phyloP scores from a whole-genome alignment of 2,113 vertebrate genomes.

The Pelusios castaneus region DNA sequence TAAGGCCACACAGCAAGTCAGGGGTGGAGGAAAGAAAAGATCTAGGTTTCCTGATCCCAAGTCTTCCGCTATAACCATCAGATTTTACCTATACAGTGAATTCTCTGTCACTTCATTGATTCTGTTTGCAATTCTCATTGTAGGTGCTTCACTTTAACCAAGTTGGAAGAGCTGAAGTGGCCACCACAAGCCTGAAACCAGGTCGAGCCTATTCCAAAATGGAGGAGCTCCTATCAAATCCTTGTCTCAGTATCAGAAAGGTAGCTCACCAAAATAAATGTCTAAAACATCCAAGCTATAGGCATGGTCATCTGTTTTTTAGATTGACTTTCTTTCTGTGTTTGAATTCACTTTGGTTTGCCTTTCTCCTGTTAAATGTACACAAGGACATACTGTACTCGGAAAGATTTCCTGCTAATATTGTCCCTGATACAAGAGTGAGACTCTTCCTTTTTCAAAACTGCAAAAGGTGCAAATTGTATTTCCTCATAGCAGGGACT shows the following conservation, averaged over 20 bases:
- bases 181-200: constrained; percentile 55
- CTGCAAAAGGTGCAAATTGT: background rate
- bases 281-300: background rate
- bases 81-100: background rate
- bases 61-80: background rate
- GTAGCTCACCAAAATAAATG: constrained; percentile 15
- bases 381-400: background rate
- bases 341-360: background rate
- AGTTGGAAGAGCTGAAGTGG: constrained; percentile 26
- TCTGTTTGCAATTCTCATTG: background rate
- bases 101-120: background rate
- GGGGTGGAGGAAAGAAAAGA: background rate
- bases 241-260: constrained; percentile 41
- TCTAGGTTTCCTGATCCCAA: background rate
- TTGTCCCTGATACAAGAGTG: background rate
- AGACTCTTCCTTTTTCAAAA: background rate
- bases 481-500: background rate
- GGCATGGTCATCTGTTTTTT: background rate
- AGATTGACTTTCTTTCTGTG: background rate
- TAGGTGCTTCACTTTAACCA: constrained; percentile 60
- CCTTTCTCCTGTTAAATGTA: background rate
- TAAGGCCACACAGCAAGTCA: background rate
- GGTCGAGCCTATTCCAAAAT: constrained; percentile 42
- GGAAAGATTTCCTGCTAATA: background rate
- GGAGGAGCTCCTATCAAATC: background rate